Percentiles rank a stretch among this genome's conserved stretches.
Conservation (phyloP, 1,140 invertebrate species). For the Colletes gigas region DNA sequence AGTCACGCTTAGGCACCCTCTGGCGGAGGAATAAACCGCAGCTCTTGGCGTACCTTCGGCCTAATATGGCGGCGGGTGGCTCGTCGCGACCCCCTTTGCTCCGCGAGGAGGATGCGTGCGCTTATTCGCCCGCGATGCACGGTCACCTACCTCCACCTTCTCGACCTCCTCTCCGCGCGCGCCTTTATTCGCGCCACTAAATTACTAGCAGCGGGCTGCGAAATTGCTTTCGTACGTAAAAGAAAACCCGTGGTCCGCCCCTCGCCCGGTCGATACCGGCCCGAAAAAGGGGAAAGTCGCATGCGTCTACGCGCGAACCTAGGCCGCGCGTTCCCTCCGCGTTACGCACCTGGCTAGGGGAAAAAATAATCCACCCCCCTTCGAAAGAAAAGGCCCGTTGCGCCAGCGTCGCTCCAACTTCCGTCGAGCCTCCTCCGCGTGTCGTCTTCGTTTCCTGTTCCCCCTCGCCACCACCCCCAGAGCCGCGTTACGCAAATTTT, state of each 20-base stretch:
- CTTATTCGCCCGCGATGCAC: conserved; percentile 26
- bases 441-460: background rate
- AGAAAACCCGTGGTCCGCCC: conserved; percentile 65
- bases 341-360: background rate
- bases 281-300: conserved; percentile 50
- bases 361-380: background rate
- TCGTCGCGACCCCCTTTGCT: conserved; percentile 15
- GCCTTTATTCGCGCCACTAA: conserved; percentile 62
- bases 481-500: background rate
- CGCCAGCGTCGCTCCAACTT: background rate
- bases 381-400: background rate
- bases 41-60: background rate
- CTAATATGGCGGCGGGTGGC: background rate
- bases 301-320: conserved; percentile 40
- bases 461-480: background rate
- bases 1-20: no score
- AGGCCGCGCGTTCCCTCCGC: background rate
- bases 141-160: background rate
- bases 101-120: conserved; percentile 31
- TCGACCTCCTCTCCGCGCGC: background rate
- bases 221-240: conserved; percentile 71
- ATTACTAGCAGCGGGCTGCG: conserved; percentile 66
- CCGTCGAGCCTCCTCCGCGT: background rate
- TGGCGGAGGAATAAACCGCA: no score
- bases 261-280: conserved; percentile 50